phyloP scores from a whole-genome alignment of 2,113 vertebrate species.

The Formicarius rufipectus region DNA sequence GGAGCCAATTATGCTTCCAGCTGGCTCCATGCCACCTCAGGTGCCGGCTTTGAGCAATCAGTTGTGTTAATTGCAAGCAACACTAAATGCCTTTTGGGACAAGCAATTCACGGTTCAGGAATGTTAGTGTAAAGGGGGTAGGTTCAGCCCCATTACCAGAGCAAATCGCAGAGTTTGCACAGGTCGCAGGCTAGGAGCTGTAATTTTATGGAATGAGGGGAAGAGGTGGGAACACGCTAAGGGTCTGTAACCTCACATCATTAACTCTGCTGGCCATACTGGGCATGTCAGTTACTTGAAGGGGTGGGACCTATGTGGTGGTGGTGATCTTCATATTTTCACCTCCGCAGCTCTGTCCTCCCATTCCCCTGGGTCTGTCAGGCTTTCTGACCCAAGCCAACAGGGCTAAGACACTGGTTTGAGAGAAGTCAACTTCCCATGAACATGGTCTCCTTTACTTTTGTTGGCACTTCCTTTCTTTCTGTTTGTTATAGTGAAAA shows the following conservation, averaged over 20 bases:
- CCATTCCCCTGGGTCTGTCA: not conserved
- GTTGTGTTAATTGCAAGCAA: constrained; percentile 62
- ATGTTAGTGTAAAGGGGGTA: constrained; percentile 24
- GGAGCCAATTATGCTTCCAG: constrained; percentile 52
- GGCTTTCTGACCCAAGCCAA: not conserved
- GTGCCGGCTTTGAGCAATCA: constrained; percentile 58
- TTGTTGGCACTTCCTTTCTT: not conserved
- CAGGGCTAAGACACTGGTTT: not conserved
- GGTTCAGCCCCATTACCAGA: constrained; percentile 45
- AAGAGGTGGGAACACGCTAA: not conserved
- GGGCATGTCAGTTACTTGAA: not conserved
- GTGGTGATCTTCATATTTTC: not conserved
- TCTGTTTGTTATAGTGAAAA: not conserved
- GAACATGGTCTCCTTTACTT: not conserved
- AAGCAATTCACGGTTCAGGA: constrained; percentile 53
- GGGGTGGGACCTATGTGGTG: not conserved
- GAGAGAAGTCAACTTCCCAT: not conserved
- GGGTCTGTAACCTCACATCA: not conserved
- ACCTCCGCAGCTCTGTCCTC: not conserved
- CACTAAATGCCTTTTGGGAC: constrained; percentile 51
- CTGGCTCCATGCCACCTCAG: constrained; percentile 33
- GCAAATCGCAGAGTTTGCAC: not conserved
- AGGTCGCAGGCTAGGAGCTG: not conserved
- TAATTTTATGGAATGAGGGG: not conserved
- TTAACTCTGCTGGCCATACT: not conserved